phyloP scores from a whole-genome alignment of 2,888 invertebrate species.

The Heteropelma amictum region DNA sequence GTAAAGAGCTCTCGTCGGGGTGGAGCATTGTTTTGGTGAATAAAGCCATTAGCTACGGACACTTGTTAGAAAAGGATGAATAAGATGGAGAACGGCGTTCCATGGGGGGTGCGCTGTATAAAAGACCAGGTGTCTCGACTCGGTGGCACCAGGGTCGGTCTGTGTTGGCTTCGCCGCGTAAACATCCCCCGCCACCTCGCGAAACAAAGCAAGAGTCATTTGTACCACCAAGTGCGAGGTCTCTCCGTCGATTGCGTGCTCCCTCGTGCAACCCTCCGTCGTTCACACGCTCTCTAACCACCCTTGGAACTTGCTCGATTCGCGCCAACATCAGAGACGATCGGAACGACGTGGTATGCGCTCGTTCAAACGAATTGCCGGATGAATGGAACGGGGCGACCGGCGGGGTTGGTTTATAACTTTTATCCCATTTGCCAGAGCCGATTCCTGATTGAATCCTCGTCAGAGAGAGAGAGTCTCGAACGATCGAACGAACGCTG shows the following conservation, averaged over 20 bases:
- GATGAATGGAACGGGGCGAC: not conserved
- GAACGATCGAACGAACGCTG: too few relatives aligned
- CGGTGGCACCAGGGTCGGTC: conserved; percentile 16
- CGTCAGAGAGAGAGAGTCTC: conserved; percentile 59
- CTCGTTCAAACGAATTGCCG: conserved; percentile 1
- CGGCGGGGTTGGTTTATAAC: conserved; percentile 61
- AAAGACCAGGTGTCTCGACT: conserved; percentile 22
- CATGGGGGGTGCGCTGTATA: not conserved
- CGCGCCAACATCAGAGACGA: conserved; percentile 26
- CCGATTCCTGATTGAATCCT: conserved; percentile 74
- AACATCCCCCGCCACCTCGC: conserved; percentile 27
- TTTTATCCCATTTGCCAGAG: conserved; percentile 68
- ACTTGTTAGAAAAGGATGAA: not conserved
- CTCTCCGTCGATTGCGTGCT: conserved; percentile 72
- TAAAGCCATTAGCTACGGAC: not conserved
- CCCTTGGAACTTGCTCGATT: conserved; percentile 62
- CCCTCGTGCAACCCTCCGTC: conserved; percentile 67
- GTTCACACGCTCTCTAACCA: conserved; percentile 70
- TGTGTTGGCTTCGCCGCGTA: conserved; percentile 1
- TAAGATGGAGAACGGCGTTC: not conserved
- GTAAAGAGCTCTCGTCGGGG: not conserved
- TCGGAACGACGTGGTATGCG: conserved; percentile 8
- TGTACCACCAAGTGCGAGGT: conserved; percentile 75
- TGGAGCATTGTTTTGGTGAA: not conserved
- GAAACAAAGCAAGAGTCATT: conserved; percentile 70